Evolutionary conservation across 2,113 vertebrate genomes (phyloP).

Genomic region (Hippocampus guttulatus): DNA sequence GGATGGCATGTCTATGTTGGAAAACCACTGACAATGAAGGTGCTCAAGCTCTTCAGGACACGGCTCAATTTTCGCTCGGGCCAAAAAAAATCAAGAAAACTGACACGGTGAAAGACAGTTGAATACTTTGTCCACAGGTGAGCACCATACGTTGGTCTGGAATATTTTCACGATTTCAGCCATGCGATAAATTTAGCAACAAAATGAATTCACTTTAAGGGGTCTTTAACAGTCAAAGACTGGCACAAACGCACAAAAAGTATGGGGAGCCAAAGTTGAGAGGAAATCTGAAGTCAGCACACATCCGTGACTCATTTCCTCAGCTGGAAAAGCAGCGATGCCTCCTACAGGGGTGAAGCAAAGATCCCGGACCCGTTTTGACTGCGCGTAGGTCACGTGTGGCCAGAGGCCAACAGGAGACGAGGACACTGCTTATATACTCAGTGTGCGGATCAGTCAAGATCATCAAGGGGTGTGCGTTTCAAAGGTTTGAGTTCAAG

Average conservation of each 20-base stretch:
- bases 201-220: not conserved
- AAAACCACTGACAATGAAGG: not conserved
- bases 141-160: not conserved
- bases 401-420: conserved; percentile 33
- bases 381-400: conserved; percentile 20
- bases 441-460: conserved; percentile 9
- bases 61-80: not conserved
- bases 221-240: not conserved
- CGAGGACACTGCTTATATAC: conserved; percentile 15
- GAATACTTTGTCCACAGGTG: not conserved
- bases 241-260: conserved; percentile 1
- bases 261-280: conserved; percentile 50
- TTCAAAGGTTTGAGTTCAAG: not conserved
- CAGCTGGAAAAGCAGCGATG: conserved; percentile 57
- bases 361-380: conserved; percentile 50
- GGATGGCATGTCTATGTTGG: not conserved
- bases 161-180: not conserved
- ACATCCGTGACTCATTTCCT: conserved; percentile 70
- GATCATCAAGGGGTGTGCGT: conserved; percentile 6
- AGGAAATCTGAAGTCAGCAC: conserved; percentile 66
- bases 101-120: not conserved
- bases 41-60: not conserved
- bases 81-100: not conserved
- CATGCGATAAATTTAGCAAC: not conserved
- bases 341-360: conserved; percentile 59